Percentiles rank a stretch among this genome's conserved stretches.
Evolutionary conservation across 2,888 invertebrate species (phyloP).

Genomic region (Cosmia trapezina): DNA sequence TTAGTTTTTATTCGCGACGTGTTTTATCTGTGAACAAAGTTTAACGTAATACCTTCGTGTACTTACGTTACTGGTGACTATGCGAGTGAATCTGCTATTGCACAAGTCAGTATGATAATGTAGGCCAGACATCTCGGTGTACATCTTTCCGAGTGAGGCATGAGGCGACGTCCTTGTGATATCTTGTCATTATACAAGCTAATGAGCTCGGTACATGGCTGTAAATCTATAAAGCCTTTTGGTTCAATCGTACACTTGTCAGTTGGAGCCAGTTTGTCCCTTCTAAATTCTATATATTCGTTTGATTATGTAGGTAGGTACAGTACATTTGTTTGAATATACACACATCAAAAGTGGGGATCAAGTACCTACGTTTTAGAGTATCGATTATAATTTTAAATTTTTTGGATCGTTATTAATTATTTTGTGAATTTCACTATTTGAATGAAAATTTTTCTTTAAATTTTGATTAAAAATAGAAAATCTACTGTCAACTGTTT

Average conservation of each 20-base stretch:
- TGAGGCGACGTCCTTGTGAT: slow-evolving; percentile 57
- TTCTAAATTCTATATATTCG: slow-evolving; percentile 22
- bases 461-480: too few species aligned
- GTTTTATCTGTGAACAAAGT: slow-evolving; percentile 39
- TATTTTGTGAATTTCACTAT: too few species aligned
- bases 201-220: slow-evolving; percentile 58
- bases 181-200: slow-evolving; percentile 70
- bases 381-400: too few species aligned
- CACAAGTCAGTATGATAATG: slow-evolving; percentile 70
- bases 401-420: too few species aligned
- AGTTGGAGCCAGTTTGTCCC: slow-evolving; percentile 10
- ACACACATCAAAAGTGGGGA: neutral
- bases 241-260: slow-evolving; percentile 19
- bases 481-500: too few species aligned
- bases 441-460: too few species aligned
- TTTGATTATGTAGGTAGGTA: slow-evolving; percentile 1
- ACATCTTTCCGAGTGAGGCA: slow-evolving; percentile 65
- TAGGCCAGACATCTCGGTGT: slow-evolving; percentile 73
- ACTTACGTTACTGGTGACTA: slow-evolving; percentile 44
- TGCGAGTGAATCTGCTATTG: slow-evolving; percentile 62
- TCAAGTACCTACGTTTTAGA: too few species aligned
- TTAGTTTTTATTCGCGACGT: slow-evolving; percentile 36
- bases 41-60: slow-evolving; percentile 48
- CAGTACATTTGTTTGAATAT: neutral
- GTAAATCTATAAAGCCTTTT: slow-evolving; percentile 35